phyloP scores from a whole-genome alignment of 2,113 vertebrate genomes.

The Maccullochella peelii region DNA sequence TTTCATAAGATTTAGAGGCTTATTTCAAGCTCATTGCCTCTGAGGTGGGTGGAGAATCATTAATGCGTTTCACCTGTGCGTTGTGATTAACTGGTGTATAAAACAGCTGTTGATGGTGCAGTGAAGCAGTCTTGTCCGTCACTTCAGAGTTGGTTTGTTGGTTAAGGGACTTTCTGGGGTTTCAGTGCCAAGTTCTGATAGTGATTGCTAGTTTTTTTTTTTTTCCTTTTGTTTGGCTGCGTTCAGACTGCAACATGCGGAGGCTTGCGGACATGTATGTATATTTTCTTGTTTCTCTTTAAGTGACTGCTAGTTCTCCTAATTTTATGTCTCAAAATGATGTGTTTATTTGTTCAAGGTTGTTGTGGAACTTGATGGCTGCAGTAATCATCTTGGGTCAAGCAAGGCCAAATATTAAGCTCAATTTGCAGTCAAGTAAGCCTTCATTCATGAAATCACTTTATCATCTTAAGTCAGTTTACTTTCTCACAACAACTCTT shows the following conservation, averaged over 20 bases:
- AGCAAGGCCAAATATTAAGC: conserved; percentile 57
- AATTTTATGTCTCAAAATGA: not conserved
- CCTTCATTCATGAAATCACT: not conserved
- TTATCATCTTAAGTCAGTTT: not conserved
- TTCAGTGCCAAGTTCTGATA: conserved; percentile 20
- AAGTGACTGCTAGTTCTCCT: fast-evolving
- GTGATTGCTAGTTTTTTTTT: conserved; percentile 7
- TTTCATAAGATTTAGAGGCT: not conserved
- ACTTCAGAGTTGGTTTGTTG: conserved; percentile 30
- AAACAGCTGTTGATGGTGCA: conserved; percentile 21
- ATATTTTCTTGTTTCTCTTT: fast-evolving
- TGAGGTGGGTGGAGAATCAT: not conserved
- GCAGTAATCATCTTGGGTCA: conserved; percentile 56
- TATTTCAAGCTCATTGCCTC: not conserved
- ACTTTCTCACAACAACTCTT: not conserved
- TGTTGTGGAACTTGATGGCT: conserved; percentile 70
- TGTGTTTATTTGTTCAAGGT: conserved; percentile 24
- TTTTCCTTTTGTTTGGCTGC: conserved; percentile 18
- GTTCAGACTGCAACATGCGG: conserved; percentile 47
- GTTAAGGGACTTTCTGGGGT: conserved; percentile 1
- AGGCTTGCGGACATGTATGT: conserved; percentile 63
- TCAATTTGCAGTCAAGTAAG: conserved; percentile 74
- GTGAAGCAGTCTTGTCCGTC: not conserved
- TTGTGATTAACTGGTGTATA: conserved; percentile 31
- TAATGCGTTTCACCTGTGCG: conserved; percentile 61